Conservation (phyloP, 1,140 invertebrate species). For the Lithobius niger region DNA sequence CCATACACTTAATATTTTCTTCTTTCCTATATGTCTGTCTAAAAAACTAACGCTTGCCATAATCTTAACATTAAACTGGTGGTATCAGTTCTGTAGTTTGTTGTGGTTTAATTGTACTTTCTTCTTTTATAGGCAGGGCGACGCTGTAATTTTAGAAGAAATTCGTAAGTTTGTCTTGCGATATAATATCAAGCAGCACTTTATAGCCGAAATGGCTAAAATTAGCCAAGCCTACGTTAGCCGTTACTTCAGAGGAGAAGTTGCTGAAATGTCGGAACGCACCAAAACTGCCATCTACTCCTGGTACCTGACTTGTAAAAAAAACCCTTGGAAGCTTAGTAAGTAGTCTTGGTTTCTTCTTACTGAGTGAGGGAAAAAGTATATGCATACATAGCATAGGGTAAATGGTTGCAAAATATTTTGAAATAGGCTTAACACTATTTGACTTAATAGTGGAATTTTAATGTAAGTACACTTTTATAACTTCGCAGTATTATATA, state of each 20-base stretch:
- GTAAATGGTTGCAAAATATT: no score
- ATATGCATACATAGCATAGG: no score
- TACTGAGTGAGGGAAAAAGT: no score
- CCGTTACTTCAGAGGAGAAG: constrained; percentile 28
- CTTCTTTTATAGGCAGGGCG: constrained; percentile 23
- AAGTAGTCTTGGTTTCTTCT: no score
- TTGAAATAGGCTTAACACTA: no score
- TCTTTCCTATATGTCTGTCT: not conserved
- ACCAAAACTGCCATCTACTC: constrained; percentile 27
- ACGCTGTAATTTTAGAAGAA: constrained; percentile 24
- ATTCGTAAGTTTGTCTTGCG: constrained; percentile 27
- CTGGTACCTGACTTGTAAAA: constrained; percentile 27
- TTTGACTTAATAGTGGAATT: no score
- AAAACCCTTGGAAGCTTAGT: constrained; percentile 21
- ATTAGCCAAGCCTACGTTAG: constrained; percentile 31
- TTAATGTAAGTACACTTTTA: no score
- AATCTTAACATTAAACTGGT: no score
- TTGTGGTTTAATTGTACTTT: not conserved
- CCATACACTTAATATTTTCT: not conserved
- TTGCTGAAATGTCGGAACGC: constrained; percentile 28
- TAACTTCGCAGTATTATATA: no score
- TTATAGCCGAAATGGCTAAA: constrained; percentile 30
- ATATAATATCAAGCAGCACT: constrained; percentile 29
- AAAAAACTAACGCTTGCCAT: no score
- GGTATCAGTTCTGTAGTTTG: no score